phyloP scores from a whole-genome alignment of 2,888 invertebrate species.

The Leptopilina myrica region DNA sequence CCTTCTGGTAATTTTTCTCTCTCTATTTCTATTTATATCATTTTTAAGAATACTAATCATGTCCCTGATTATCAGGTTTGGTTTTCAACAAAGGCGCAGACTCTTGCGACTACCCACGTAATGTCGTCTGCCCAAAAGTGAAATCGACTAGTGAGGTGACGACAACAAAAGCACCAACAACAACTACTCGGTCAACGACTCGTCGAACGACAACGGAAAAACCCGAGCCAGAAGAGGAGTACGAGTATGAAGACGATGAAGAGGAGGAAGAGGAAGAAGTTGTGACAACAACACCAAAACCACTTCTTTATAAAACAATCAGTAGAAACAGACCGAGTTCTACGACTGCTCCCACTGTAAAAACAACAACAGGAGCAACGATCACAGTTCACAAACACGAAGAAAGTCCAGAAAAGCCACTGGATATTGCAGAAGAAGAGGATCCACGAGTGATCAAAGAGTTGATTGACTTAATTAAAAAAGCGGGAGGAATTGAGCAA shows the following conservation, averaged over 20 bases:
- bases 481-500: slow-evolving; percentile 91
- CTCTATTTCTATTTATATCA: too few species aligned
- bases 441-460: slow-evolving; percentile 90
- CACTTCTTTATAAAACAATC: slow-evolving; percentile 72
- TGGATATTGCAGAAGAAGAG: slow-evolving; percentile 78
- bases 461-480: slow-evolving; percentile 88
- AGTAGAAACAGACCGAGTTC: slow-evolving; percentile 67
- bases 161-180: slow-evolving; percentile 76
- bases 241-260: slow-evolving; percentile 78
- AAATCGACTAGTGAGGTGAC: slow-evolving; percentile 77
- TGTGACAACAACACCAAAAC: slow-evolving; percentile 69
- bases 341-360: slow-evolving; percentile 55
- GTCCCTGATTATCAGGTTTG: slow-evolving; percentile 80
- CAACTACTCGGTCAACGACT: slow-evolving; percentile 77
- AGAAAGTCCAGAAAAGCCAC: slow-evolving; percentile 46
- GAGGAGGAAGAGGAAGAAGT: slow-evolving; percentile 77
- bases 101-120: slow-evolving; percentile 94
- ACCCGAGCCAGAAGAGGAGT: slow-evolving; percentile 73
- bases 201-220: slow-evolving; percentile 78
- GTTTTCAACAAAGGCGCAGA: slow-evolving; percentile 94
- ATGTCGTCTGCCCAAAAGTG: slow-evolving; percentile 87
- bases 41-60: neutral
- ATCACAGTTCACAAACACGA: slow-evolving; percentile 52
- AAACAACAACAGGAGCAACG: slow-evolving; percentile 48
- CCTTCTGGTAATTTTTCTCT: slow-evolving; percentile 83